These are phyloP conservation scores for Holothuria glaberrima DNA, from an alignment of 35 echinoderm and acorn worm genomes.

Conservation along the genomic window DNA sequence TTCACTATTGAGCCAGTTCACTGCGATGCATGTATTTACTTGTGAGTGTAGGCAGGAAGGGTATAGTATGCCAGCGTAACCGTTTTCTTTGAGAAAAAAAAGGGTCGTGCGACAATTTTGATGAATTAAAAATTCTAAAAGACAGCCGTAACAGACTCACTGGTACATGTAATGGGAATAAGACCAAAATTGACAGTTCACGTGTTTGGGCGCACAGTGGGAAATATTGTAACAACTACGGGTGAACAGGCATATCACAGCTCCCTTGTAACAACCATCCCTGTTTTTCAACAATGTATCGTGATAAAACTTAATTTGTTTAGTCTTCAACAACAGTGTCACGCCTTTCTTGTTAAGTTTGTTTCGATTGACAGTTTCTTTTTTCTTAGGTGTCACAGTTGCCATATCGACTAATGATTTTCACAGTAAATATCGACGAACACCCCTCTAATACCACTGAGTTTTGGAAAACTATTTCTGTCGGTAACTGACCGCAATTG, in stretches of 20 bases:
- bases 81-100: too few relatives aligned
- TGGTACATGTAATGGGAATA: too few relatives aligned
- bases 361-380: conserved; percentile 42
- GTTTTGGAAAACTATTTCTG: neutral
- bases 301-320: too few relatives aligned
- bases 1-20: too few relatives aligned
- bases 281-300: too few relatives aligned
- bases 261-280: neutral
- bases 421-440: conserved; percentile 19
- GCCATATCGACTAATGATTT: conserved; percentile 35
- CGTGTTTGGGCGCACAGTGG: neutral
- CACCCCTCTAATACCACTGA: neutral
- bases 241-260: neutral
- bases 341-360: conserved; percentile 34
- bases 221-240: conserved; percentile 27
- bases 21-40: too few relatives aligned
- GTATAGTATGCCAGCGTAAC: too few relatives aligned
- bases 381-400: conserved; percentile 32
- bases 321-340: conserved; percentile 9
- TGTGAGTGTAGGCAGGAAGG: too few relatives aligned
- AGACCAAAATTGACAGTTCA: too few relatives aligned
- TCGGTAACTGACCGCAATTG: conserved; percentile 28
- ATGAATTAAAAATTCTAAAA: too few relatives aligned
- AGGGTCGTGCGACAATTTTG: too few relatives aligned
- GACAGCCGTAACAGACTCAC: too few relatives aligned